Conservation (phyloP, 2,888 invertebrate species). For the Cabera pusaria region DNA sequence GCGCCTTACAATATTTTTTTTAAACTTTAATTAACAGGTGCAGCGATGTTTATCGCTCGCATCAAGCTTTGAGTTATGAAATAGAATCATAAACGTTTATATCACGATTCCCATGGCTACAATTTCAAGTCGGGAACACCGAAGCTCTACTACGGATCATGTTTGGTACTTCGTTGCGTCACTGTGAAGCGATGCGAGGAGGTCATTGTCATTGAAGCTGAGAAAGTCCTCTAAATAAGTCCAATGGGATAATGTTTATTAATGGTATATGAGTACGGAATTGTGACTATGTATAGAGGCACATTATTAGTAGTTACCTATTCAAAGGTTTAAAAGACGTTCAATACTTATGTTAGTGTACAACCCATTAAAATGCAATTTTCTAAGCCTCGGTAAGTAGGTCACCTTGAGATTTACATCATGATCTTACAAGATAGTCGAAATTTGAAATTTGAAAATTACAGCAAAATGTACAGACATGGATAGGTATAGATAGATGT, state of each 20-base stretch:
- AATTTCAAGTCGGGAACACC: conserved; percentile 30
- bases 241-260: conserved; percentile 22
- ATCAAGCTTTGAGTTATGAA: conserved; percentile 21
- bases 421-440: too few relatives aligned
- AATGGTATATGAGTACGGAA: conserved; percentile 12
- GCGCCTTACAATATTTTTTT: conserved; percentile 7
- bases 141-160: conserved; percentile 31
- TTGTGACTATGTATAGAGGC: too few relatives aligned
- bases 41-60: conserved; percentile 17
- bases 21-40: conserved; percentile 17
- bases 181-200: conserved; percentile 42
- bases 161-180: conserved; percentile 38
- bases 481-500: too few relatives aligned
- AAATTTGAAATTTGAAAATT: too few relatives aligned
- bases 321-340: too few relatives aligned
- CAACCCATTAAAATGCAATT: too few relatives aligned
- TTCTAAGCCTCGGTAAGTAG: too few relatives aligned
- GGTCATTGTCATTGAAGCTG: conserved; percentile 50
- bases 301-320: too few relatives aligned
- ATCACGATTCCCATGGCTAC: conserved; percentile 33
- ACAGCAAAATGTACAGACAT: too few relatives aligned
- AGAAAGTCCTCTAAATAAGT: conserved; percentile 32
- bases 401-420: too few relatives aligned
- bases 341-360: too few relatives aligned
- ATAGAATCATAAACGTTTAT: conserved; percentile 23